Evolutionary conservation across 2,888 invertebrate genomes (phyloP).

Genomic region (Acrocyrtus sp.): DNA sequence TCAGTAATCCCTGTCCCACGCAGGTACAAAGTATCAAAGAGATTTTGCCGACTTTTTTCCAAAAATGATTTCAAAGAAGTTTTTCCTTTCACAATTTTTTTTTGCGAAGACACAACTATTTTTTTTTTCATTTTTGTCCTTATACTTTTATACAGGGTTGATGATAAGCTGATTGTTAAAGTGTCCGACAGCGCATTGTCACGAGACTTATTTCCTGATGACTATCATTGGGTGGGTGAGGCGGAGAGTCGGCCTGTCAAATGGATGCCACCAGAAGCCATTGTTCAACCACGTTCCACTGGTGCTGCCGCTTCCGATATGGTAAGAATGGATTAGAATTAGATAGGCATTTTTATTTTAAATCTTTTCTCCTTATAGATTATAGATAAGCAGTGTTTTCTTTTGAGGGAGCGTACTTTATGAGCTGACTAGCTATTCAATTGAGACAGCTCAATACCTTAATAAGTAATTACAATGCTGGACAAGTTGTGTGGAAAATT

Average conservation of each 20-base stretch:
- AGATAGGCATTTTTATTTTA: too few species aligned
- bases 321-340: constrained; percentile 76
- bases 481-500: too few species aligned
- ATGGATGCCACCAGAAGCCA: constrained; percentile 89
- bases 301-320: constrained; percentile 92
- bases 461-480: too few species aligned
- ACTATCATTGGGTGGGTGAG: constrained; percentile 93
- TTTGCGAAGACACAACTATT: constrained; percentile 6
- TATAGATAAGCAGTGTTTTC: constrained; percentile 6
- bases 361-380: constrained; percentile 8
- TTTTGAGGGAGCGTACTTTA: not conserved
- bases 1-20: not conserved
- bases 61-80: too few species aligned
- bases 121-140: constrained; percentile 37
- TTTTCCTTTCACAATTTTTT: constrained; percentile 5
- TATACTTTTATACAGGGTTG: constrained; percentile 74
- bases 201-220: constrained; percentile 89
- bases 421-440: not conserved
- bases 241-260: constrained; percentile 94
- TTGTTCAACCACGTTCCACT: constrained; percentile 82
- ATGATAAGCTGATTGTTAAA: constrained; percentile 82
- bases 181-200: constrained; percentile 89
- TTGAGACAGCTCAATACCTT: not conserved
- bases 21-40: not conserved
- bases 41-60: constrained; percentile 1